These are phyloP conservation scores for Theocolax elegans DNA, from an alignment of 1,140 invertebrate genomes.

Conservation along the genomic window DNA sequence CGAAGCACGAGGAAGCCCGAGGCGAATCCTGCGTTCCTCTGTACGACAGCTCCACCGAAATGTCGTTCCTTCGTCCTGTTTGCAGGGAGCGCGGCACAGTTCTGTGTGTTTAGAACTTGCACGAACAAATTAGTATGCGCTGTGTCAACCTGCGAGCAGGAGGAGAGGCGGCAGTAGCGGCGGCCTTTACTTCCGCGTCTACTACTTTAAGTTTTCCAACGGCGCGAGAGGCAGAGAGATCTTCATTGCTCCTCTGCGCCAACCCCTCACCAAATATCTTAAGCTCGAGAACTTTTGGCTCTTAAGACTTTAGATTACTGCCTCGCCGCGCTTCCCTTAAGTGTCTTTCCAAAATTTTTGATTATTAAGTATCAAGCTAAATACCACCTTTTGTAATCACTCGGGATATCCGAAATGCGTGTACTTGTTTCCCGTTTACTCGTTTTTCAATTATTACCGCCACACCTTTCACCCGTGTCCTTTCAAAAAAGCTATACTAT, in stretches of 20 bases:
- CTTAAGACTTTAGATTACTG: constrained; percentile 33
- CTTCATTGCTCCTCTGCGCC: background rate
- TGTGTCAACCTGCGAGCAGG: constrained; percentile 16
- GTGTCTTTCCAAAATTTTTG: constrained; percentile 26
- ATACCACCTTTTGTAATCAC: background rate
- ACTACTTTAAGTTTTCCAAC: constrained; percentile 14
- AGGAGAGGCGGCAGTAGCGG: background rate
- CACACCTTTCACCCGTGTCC: too few relatives aligned
- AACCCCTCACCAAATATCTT: background rate
- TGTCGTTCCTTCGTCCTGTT: too few relatives aligned
- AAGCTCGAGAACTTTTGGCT: constrained; percentile 20
- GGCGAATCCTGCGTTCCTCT: too few relatives aligned
- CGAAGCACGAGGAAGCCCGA: too few relatives aligned
- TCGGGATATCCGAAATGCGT: background rate
- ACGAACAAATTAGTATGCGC: constrained; percentile 35
- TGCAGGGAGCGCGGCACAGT: constrained; percentile 3
- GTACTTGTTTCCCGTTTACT: too few relatives aligned
- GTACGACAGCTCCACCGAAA: too few relatives aligned
- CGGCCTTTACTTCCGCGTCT: background rate
- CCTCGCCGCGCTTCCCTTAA: background rate
- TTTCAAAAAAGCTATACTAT: too few relatives aligned
- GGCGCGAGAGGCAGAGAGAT: too few relatives aligned
- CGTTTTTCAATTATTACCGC: too few relatives aligned
- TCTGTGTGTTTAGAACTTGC: constrained; percentile 24
- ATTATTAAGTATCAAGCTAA: constrained; percentile 18